Conservation (phyloP, 1,140 invertebrate genomes). For the Pentalonia nigronervosa region DNA sequence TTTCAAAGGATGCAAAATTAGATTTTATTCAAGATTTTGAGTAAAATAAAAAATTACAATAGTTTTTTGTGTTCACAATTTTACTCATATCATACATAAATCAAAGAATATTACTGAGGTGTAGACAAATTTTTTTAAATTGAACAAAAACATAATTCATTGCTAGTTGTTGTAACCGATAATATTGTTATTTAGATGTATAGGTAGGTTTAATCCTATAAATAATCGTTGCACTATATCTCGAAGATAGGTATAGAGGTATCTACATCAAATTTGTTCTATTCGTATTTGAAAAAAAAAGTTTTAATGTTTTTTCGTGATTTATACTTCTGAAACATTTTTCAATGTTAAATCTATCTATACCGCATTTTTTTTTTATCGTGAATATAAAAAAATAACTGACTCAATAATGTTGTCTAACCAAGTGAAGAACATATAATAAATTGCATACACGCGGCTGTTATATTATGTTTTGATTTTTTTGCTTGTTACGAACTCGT, state of each 20-base stretch:
- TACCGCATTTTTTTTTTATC: conserved; percentile 42
- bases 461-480: conserved; percentile 5
- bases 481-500: conserved; percentile 38
- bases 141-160: neutral
- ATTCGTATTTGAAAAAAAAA: conserved; percentile 9
- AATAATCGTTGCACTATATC: neutral
- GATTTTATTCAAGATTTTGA: neutral
- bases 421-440: conserved; percentile 53
- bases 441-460: conserved; percentile 3
- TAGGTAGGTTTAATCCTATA: neutral
- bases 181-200: neutral
- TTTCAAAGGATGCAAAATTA: neutral
- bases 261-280: neutral
- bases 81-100: neutral
- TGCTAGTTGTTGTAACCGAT: neutral
- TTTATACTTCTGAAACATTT: conserved; percentile 34
- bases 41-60: neutral
- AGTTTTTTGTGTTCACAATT: neutral
- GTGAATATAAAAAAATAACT: conserved; percentile 10
- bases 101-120: neutral
- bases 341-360: conserved; percentile 15
- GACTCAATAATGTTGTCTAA: conserved; percentile 49
- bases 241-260: neutral
- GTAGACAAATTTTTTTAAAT: conserved; percentile 13
- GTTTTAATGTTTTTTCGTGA: conserved; percentile 31